A percentile compares a stretch with the other conserved stretches of the same genome.
These are phyloP conservation scores for Hypomecis punctinalis DNA, from an alignment of 2,888 invertebrate species.

Conservation along the genomic window DNA sequence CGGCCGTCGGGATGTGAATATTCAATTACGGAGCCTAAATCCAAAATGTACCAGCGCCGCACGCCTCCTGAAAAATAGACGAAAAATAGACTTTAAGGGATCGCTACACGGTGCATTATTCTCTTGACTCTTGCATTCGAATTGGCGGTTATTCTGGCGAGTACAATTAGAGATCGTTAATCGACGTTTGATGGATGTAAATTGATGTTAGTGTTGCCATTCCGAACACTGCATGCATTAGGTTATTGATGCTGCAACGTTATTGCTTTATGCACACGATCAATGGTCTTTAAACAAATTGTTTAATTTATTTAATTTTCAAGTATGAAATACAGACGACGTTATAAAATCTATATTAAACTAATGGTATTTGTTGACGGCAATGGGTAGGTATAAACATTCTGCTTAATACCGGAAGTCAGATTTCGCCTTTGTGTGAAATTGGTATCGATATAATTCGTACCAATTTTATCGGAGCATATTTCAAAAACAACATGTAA, in stretches of 20 bases:
- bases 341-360: too few species aligned
- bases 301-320: too few species aligned
- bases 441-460: too few species aligned
- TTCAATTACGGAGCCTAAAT: slow-evolving; percentile 70
- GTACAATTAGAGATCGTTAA: slow-evolving; percentile 61
- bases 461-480: too few species aligned
- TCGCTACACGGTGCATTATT: slow-evolving; percentile 32
- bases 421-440: too few species aligned
- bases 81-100: slow-evolving; percentile 51
- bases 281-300: too few species aligned
- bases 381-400: too few species aligned
- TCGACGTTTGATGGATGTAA: slow-evolving; percentile 66
- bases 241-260: slow-evolving; percentile 12
- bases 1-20: slow-evolving; percentile 69
- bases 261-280: neutral
- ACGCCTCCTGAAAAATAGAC: slow-evolving; percentile 13
- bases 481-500: too few species aligned
- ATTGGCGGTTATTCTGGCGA: slow-evolving; percentile 45
- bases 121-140: slow-evolving; percentile 12
- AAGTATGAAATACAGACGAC: too few species aligned
- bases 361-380: too few species aligned
- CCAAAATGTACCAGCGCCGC: slow-evolving; percentile 42
- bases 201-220: slow-evolving; percentile 55
- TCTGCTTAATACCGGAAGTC: too few species aligned
- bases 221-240: slow-evolving; percentile 41